These are phyloP conservation scores for Ichneumon xanthorius DNA, from an alignment of 2,888 invertebrate species.

Conservation along the genomic window DNA sequence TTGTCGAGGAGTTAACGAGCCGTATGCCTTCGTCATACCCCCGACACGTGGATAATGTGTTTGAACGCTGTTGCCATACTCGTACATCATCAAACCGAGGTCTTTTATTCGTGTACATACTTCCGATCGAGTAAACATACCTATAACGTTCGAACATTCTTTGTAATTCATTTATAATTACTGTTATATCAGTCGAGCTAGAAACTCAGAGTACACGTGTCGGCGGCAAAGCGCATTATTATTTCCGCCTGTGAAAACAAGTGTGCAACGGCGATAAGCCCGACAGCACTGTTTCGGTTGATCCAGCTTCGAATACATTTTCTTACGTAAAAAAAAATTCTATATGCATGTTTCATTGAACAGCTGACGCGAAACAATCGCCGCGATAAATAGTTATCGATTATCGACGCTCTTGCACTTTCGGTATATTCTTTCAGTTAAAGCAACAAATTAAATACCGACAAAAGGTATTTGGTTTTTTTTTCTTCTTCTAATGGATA, in stretches of 20 bases:
- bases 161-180: not conserved
- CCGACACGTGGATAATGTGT: slow-evolving; percentile 39
- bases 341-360: not conserved
- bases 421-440: not conserved
- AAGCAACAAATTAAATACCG: not conserved
- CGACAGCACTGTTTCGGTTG: not conserved
- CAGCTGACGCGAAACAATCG: not conserved
- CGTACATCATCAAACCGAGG: not conserved
- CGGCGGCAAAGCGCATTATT: not conserved
- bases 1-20: not conserved
- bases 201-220: not conserved
- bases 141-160: not conserved
- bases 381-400: not conserved
- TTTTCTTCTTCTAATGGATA: too few species aligned
- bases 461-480: too few species aligned
- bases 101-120: not conserved
- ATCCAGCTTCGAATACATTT: not conserved
- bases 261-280: not conserved
- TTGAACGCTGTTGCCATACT: slow-evolving; percentile 12
- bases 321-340: not conserved
- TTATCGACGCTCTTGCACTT: not conserved
- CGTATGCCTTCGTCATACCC: slow-evolving; percentile 4
- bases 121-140: not conserved
- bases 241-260: not conserved
- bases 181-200: not conserved